Evolutionary conservation across 2,888 invertebrate genomes (phyloP), one percentile per base, ranked within the genome.

Genomic region (Nasonovia ribisnigri): DNA sequence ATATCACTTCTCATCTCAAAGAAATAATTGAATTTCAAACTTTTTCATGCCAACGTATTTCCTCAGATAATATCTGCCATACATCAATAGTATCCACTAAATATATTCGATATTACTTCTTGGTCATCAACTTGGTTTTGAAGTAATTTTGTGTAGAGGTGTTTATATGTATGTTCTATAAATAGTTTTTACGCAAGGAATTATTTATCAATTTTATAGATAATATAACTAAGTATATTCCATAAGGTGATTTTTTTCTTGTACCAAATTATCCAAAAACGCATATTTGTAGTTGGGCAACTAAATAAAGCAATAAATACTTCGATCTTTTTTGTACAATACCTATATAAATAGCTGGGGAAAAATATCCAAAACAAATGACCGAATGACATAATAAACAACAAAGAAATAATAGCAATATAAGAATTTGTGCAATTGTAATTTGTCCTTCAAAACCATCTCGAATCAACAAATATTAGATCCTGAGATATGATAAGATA

Each of bases 11-110:
- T 89, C 89, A 77, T 77, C 77, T 77, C 20, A 20, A 20, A 77
- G 20, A 77, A 90, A 43, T 43, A 90, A 90, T 90, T 90, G n/a
- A n/a, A 67, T 60, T 90, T n/a, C 43, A n/a, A 90, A 67, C 60
- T 60, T 60, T 90, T 67, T 11, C 60, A 60, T 60, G 10, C 24
- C 46, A 90, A 48, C 29, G 43, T 90, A 46, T 46, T 90, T 24
- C n/a, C 60, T 60, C 0, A 16, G 60, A 90, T 67, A 90, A 67
- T 43, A 24, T 46, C 46, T 46, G n/a, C 1, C 46, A 10, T 60
- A 67, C n/a, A 90, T 60, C n/a, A 90, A 90, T 46, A 67, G 43
- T 60, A 26, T 57, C 16, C 20, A 24, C 20, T 54, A n/a, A 42
- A 51, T 36, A 88, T 51, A 29, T 4, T 20, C 20, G 8, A 77